A percentile compares a stretch with the other conserved stretches of the same genome.
phyloP scores from a whole-genome alignment of 2,888 invertebrate species.

The Agrochola lota region DNA sequence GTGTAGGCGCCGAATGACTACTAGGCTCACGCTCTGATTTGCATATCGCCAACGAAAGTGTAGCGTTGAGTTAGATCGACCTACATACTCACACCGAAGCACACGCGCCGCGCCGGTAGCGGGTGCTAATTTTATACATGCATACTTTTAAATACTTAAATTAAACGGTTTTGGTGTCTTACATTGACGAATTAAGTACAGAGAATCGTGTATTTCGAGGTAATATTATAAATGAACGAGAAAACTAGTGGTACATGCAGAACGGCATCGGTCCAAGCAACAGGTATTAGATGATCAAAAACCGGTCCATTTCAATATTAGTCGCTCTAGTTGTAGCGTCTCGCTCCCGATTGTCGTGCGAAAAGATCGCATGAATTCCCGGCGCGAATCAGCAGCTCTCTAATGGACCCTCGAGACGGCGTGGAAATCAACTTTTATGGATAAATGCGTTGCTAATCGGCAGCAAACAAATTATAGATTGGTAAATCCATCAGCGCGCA shows the following conservation, averaged over 20 bases:
- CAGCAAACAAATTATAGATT: slow-evolving; percentile 82
- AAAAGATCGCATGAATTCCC: slow-evolving; percentile 81
- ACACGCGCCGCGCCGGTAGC: slow-evolving; percentile 49
- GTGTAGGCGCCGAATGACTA: slow-evolving; percentile 73
- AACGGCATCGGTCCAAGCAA: slow-evolving; percentile 67
- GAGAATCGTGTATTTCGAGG: slow-evolving; percentile 64
- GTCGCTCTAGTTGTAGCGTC: slow-evolving; percentile 86
- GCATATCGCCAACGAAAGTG: slow-evolving; percentile 87
- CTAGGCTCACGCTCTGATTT: slow-evolving; percentile 86
- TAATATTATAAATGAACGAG: slow-evolving; percentile 71
- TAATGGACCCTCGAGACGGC: slow-evolving; percentile 78
- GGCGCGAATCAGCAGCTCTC: slow-evolving; percentile 78
- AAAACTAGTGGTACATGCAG: slow-evolving; percentile 76
- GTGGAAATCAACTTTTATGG: slow-evolving; percentile 83
- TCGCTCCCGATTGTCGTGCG: slow-evolving; percentile 88
- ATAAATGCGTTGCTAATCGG: slow-evolving; percentile 82
- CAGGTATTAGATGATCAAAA: slow-evolving; percentile 75
- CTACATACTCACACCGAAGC: slow-evolving; percentile 71
- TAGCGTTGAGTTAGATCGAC: slow-evolving; percentile 80
- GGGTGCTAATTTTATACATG: slow-evolving; percentile 51
- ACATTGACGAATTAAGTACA: slow-evolving; percentile 50
- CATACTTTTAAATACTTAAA: slow-evolving; percentile 35
- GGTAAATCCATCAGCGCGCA: slow-evolving; percentile 76
- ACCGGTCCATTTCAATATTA: slow-evolving; percentile 85
- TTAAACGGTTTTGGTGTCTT: slow-evolving; percentile 17